phyloP scores from a whole-genome alignment of 2,888 invertebrate genomes.

The Pycnomerus fuliginosus region DNA sequence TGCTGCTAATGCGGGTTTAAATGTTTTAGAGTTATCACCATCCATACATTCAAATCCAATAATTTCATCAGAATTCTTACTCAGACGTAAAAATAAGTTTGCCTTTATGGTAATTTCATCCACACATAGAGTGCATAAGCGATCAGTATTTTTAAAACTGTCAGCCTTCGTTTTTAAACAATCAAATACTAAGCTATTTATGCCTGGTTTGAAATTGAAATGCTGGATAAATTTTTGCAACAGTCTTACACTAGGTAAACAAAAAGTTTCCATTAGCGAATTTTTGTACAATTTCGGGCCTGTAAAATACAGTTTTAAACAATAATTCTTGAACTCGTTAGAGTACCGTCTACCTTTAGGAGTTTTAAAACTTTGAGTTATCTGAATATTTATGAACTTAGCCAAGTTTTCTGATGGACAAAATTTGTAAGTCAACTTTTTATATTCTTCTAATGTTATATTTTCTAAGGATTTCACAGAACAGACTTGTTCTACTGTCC shows the following conservation, averaged over 20 bases:
- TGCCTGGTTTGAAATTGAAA: conserved; percentile 4
- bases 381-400: conserved; percentile 11
- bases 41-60: conserved; percentile 1
- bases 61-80: not conserved
- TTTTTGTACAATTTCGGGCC: conserved; percentile 11
- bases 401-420: conserved; percentile 12
- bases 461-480: not conserved
- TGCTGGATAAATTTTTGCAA: conserved; percentile 5
- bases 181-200: conserved; percentile 8
- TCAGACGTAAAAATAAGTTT: conserved; percentile 16
- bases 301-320: conserved; percentile 12
- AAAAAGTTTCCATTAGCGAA: conserved; percentile 2
- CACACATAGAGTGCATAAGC: conserved; percentile 9
- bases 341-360: conserved; percentile 12
- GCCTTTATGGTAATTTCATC: conserved; percentile 19
- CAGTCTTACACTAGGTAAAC: conserved; percentile 10
- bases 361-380: conserved; percentile 9
- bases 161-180: conserved; percentile 9
- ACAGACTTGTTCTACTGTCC: not conserved
- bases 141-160: too few species aligned
- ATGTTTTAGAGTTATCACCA: not conserved
- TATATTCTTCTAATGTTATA: conserved; percentile 4
- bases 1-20: not conserved
- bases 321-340: conserved; percentile 12
- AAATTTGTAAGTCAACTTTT: conserved; percentile 10